A percentile compares a stretch with the other conserved stretches of the same genome.
Evolutionary conservation across 2,888 invertebrate genomes (phyloP).

Genomic region (Masnerella sp.): DNA sequence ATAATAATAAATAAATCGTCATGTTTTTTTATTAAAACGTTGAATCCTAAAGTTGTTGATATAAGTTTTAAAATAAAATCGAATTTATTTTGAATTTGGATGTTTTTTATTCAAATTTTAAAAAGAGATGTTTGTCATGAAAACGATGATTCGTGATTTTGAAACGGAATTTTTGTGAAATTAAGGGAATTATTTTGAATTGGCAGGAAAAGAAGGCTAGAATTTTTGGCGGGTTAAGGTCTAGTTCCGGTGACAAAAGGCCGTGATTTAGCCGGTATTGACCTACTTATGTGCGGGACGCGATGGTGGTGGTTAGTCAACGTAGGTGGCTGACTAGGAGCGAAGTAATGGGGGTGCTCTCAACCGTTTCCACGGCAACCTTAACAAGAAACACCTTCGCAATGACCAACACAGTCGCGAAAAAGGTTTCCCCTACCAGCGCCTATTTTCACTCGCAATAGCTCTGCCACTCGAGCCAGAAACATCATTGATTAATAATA

Average conservation of each 20-base stretch:
- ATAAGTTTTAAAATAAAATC: too few relatives aligned
- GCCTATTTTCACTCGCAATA: background rate
- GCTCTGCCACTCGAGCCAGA: too few relatives aligned
- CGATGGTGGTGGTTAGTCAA: conserved; percentile 53
- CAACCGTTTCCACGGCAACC: conserved; percentile 75
- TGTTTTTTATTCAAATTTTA: too few relatives aligned
- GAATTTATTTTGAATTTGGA: too few relatives aligned
- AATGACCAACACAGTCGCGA: conserved; percentile 63
- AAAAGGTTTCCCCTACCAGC: conserved; percentile 9
- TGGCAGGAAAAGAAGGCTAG: background rate
- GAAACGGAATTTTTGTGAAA: too few relatives aligned
- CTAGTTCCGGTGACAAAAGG: conserved; percentile 52
- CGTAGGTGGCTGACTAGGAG: conserved; percentile 49
- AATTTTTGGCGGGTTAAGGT: conserved; percentile 53
- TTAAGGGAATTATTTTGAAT: background rate
- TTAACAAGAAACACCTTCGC: conserved; percentile 74
- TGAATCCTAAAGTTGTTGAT: too few relatives aligned
- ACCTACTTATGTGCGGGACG: conserved; percentile 71
- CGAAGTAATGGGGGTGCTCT: conserved; percentile 68
- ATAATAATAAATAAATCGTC: too few relatives aligned
- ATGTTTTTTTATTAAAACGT: too few relatives aligned
- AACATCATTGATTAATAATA: too few relatives aligned
- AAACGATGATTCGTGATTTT: too few relatives aligned
- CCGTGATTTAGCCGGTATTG: conserved; percentile 75
- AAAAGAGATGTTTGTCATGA: too few relatives aligned